Conservation (phyloP, 2,113 vertebrate genomes). For the Mixornis gularis region DNA sequence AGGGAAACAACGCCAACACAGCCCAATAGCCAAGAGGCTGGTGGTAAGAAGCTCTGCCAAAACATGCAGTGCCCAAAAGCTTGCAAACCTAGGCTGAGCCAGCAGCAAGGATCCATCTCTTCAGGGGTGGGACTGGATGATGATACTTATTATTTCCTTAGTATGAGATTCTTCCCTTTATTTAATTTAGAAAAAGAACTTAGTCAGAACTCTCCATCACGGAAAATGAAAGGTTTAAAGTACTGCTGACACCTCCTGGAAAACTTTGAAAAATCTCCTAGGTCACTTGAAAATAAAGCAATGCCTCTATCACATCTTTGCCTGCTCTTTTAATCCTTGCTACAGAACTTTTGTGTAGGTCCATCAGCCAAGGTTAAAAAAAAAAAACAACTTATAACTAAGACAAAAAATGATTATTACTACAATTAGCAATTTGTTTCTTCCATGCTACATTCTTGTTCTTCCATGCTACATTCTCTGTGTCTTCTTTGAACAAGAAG, state of each 20-base stretch:
- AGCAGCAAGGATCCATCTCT: not conserved
- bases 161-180: not conserved
- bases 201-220: not conserved
- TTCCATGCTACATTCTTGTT: not conserved
- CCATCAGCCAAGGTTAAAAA: not conserved
- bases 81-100: not conserved
- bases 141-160: not conserved
- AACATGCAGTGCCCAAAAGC: not conserved
- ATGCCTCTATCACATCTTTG: not conserved
- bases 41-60: not conserved
- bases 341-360: not conserved
- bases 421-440: not conserved
- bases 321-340: not conserved
- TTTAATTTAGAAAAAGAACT: not conserved
- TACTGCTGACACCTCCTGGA: constrained; percentile 40
- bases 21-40: not conserved
- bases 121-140: not conserved
- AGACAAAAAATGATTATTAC: not conserved
- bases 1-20: not conserved
- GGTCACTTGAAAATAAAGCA: not conserved
- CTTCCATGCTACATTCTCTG: not conserved
- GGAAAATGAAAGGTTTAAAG: constrained; percentile 3
- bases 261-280: constrained; percentile 16
- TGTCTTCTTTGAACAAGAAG: constrained; percentile 6
- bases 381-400: not conserved